Percentiles rank a stretch among this genome's conserved stretches.
These are phyloP conservation scores for Phalera bucephala DNA, from an alignment of 2,888 invertebrate genomes.

Conservation along the genomic window DNA sequence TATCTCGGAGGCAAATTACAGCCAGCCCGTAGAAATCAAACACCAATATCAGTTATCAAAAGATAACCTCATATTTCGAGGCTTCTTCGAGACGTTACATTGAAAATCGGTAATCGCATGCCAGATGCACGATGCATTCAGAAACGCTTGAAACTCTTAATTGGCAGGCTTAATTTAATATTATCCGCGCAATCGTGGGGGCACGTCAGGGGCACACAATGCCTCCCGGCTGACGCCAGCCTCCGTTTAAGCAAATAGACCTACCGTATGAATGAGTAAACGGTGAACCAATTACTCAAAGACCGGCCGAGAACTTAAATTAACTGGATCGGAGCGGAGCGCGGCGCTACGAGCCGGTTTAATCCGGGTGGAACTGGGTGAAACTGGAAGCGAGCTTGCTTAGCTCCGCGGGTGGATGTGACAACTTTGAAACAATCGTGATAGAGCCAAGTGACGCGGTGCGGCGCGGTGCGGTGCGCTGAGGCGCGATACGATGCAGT, in stretches of 20 bases:
- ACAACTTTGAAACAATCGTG: constrained; percentile 25
- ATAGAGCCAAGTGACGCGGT: constrained; percentile 9
- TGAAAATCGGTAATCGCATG: constrained; percentile 24
- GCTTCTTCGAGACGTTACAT: constrained; percentile 5
- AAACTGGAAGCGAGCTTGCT: constrained; percentile 13
- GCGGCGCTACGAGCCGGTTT: constrained; percentile 15
- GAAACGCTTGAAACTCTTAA: constrained; percentile 28
- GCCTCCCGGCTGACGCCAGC: constrained; percentile 20
- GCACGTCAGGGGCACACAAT: constrained; percentile 30
- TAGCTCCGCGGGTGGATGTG: constrained; percentile 14
- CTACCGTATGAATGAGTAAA: constrained; percentile 43
- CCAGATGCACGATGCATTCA: too few relatives aligned
- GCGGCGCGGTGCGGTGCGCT: too few relatives aligned
- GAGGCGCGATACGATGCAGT: background rate
- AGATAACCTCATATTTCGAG: background rate
- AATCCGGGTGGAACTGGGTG: constrained; percentile 25
- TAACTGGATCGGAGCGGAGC: constrained; percentile 29
- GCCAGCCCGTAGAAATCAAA: background rate
- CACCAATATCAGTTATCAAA: background rate
- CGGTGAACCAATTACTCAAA: constrained; percentile 40
- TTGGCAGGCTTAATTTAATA: constrained; percentile 39
- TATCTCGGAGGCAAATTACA: background rate
- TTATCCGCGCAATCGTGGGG: constrained; percentile 26
- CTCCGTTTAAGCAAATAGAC: constrained; percentile 23
- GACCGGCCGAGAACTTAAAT: constrained; percentile 45